Conservation (phyloP, 2,113 vertebrate genomes). For the Periophthalmodon schlosseri region DNA sequence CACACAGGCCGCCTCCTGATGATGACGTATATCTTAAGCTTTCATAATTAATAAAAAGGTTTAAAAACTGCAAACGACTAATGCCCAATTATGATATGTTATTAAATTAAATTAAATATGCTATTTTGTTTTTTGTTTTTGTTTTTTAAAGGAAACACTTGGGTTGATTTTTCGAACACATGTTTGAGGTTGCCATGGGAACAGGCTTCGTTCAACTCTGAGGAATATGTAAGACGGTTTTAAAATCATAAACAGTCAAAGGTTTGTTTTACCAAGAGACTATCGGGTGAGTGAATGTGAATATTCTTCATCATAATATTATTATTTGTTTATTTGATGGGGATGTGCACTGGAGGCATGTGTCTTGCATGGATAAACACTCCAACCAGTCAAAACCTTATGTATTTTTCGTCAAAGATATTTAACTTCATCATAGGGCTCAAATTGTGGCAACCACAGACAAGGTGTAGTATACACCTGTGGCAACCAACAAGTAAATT, state of each 20-base stretch:
- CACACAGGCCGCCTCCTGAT: neutral
- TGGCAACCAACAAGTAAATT: too few species aligned
- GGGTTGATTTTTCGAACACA: neutral
- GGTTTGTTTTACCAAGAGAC: neutral
- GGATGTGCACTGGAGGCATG: too few species aligned
- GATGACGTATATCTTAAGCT: neutral
- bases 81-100: neutral
- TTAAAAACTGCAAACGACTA: neutral
- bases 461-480: too few species aligned
- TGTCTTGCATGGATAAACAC: too few species aligned
- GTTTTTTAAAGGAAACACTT: neutral
- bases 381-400: too few species aligned
- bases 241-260: neutral
- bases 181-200: constrained; percentile 7
- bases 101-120: too few species aligned
- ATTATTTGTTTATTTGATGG: too few species aligned
- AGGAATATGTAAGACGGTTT: too few species aligned
- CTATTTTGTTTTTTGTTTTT: neutral
- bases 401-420: too few species aligned
- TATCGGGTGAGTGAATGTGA: neutral
- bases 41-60: neutral
- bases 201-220: neutral
- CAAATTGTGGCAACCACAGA: too few species aligned
- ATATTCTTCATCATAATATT: too few species aligned
- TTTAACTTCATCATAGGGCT: too few species aligned